Conservation (phyloP, 1,140 invertebrate species). For the Panagrolaimus sp. region DNA sequence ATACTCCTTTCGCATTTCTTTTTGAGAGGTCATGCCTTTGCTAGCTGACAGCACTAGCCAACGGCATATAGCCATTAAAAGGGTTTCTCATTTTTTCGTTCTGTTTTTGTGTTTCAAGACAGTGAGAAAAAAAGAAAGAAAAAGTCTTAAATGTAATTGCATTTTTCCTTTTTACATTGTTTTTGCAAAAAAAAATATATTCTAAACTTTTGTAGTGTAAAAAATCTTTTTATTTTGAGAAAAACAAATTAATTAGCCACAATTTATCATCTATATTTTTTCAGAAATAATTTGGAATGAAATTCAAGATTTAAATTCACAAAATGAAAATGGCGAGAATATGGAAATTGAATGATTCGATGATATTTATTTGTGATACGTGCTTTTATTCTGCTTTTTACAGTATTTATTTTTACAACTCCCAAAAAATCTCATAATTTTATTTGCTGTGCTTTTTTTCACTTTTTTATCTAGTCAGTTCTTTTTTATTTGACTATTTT, state of each 20-base stretch:
- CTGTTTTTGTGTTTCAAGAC: not conserved
- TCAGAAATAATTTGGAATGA: slow-evolving; percentile 49
- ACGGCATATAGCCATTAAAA: not conserved
- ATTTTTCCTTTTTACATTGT: too few species aligned
- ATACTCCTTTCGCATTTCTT: too few species aligned
- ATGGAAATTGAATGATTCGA: not conserved
- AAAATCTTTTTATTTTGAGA: not conserved
- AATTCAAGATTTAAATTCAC: slow-evolving; percentile 24
- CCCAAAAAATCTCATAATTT: not conserved
- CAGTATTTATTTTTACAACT: not conserved
- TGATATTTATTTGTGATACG: too few species aligned
- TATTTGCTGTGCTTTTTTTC: not conserved
- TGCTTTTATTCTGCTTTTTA: too few species aligned
- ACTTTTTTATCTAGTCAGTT: not conserved
- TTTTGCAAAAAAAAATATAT: too few species aligned
- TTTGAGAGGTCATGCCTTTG: too few species aligned
- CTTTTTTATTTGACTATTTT: not conserved
- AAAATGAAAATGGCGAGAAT: not conserved
- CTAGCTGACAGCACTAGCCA: too few species aligned
- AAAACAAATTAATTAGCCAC: not conserved
- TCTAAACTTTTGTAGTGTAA: too few species aligned
- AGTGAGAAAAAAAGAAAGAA: too few species aligned
- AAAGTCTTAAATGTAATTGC: too few species aligned
- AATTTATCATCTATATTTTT: slow-evolving; percentile 14
- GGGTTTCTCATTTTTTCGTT: not conserved